Conservation (phyloP, 2,888 invertebrate genomes). For the Timema cristinae region DNA sequence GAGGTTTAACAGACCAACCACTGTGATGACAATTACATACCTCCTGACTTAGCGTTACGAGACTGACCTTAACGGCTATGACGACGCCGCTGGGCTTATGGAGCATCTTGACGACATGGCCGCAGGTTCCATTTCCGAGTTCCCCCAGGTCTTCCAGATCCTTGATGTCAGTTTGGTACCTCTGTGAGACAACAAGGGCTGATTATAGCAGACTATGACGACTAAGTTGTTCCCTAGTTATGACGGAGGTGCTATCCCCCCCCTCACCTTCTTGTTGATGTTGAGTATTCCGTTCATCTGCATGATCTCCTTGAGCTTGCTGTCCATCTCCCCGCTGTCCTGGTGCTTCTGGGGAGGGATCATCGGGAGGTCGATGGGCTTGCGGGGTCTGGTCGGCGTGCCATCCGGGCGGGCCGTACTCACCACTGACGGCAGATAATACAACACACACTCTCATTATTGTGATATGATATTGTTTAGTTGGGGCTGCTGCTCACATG, state of each 20-base stretch:
- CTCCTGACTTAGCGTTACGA: conserved; percentile 8
- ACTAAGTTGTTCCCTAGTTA: too few species aligned
- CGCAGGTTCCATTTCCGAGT: conserved; percentile 92
- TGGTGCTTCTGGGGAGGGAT: conserved; percentile 46
- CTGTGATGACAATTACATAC: not conserved
- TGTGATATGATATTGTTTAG: not conserved
- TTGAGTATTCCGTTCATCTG: conserved; percentile 87
- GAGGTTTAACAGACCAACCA: not conserved
- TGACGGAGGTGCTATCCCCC: too few species aligned
- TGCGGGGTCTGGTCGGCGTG: conserved; percentile 52
- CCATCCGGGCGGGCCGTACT: conserved; percentile 42
- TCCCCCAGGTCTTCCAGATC: conserved; percentile 84
- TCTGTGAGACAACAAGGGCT: conserved; percentile 41
- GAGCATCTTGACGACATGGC: conserved; percentile 95
- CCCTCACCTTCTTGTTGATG: conserved; percentile 61
- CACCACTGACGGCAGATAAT: conserved; percentile 41
- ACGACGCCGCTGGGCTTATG: conserved; percentile 80
- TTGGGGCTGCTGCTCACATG: not conserved
- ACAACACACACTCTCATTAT: too few species aligned
- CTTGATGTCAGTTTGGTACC: conserved; percentile 75
- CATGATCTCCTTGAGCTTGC: conserved; percentile 86
- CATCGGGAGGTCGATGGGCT: conserved; percentile 39
- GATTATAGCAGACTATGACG: too few species aligned
- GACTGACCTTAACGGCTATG: conserved; percentile 85
- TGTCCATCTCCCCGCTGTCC: conserved; percentile 60